Base-by-base conservation (phyloP, 2,888 invertebrate species). In the Luffia ferchaultella region DNA sequence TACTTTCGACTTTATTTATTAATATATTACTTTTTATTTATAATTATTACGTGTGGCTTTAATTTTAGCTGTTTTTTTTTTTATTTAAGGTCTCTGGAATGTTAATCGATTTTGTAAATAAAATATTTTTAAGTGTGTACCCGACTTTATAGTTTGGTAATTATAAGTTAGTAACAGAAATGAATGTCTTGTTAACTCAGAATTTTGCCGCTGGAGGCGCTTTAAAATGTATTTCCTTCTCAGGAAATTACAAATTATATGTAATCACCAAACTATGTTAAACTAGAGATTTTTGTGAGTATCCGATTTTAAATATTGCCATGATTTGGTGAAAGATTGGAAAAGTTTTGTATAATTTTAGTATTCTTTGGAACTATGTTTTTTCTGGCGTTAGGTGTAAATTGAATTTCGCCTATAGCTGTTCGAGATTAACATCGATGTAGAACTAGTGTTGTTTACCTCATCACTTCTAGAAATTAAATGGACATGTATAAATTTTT, bases 381-480 rank as follows among this genome's bases (percentile, higher is more conserved):
- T 30, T 30, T 30, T 30, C 12, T 30, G 3, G 30, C 30, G 30
- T 19, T 12, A 16, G 18, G 18, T 19, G 45, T 45, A 20, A 45
- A 19, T 45, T 7, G 5, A 15, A 45, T 19, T n/a, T 5, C 12
- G 45, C 20, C 19, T 18, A 16, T 20, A 18, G 18, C 16, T 12
- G 12, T 67, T 68, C 68, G 70, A 65, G 63, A 68, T 67, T 67
- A 19, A 45, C 45, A 45, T 2, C 40, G n/a, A 77, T 80, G 76
- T n/a, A n/a, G n/a, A n/a, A 70, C 68, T 79, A 80, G 82, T 67
- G 65, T 77, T 79, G 78, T 80, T 82, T 83, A 82, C 82, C 82
- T 83, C 82, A 83, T 80, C 80, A 79, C 73, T 78, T 80, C 72
- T 83, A 83, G 82, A 72, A 76, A 83, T 72, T 73, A 82, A 82